A percentile compares a stretch with the other conserved stretches of the same genome.
phyloP scores from a whole-genome alignment of 2,113 vertebrate genomes.

The Xerus inauris region DNA sequence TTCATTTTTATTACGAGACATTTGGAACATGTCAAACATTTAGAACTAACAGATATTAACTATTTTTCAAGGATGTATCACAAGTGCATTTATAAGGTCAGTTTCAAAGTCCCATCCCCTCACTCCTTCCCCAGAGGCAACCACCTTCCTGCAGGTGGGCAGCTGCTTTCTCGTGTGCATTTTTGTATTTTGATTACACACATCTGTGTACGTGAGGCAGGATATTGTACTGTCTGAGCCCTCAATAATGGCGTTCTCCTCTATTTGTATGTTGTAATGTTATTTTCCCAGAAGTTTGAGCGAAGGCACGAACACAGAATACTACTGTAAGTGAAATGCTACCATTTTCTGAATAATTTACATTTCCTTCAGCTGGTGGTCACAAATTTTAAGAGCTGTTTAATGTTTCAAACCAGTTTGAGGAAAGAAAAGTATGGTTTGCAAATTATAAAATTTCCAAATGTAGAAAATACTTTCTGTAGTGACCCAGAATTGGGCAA shows the following conservation, averaged over 20 bases:
- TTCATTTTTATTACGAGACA: not conserved
- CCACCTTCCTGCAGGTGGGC: not conserved
- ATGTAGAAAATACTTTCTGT: not conserved
- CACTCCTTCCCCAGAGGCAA: not conserved
- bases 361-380: not conserved
- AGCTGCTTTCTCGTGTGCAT: not conserved
- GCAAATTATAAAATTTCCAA: constrained; percentile 14
- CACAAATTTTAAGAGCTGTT: not conserved
- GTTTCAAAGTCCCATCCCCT: not conserved
- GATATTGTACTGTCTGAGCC: accelerated
- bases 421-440: not conserved
- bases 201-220: not conserved
- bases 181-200: not conserved
- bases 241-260: accelerated
- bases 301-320: not conserved
- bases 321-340: not conserved
- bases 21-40: not conserved
- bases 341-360: not conserved
- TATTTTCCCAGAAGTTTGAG: constrained; percentile 28
- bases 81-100: not conserved
- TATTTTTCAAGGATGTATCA: not conserved
- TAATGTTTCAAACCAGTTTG: not conserved
- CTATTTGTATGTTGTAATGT: not conserved
- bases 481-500: not conserved
- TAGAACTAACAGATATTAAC: not conserved